Percentiles rank a stretch among this genome's conserved stretches.
Evolutionary conservation across 2,113 vertebrate species (phyloP).

Genomic region (Neodontobutis hainanensis): DNA sequence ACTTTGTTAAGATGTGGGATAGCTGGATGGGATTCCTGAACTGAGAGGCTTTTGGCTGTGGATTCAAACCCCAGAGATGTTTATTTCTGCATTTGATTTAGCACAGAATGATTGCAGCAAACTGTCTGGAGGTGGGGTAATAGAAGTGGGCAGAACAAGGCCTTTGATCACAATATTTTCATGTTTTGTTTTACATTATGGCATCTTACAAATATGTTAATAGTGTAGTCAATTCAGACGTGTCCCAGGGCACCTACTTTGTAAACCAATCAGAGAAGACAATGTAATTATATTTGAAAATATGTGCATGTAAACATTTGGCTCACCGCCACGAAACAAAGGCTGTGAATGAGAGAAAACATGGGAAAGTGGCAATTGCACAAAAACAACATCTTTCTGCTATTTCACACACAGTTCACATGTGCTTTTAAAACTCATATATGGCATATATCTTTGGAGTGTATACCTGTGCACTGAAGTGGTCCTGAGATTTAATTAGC

Average conservation of each 20-base stretch:
- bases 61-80: constrained; percentile 62
- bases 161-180: constrained; percentile 59
- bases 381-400: constrained; percentile 9
- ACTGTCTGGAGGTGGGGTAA: constrained; percentile 62
- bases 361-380: constrained; percentile 5
- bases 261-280: constrained; percentile 27
- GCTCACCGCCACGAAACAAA: constrained; percentile 11
- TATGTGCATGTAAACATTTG: constrained; percentile 33
- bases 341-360: neutral
- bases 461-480: constrained; percentile 39
- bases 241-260: constrained; percentile 40
- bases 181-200: constrained; percentile 59
- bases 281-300: constrained; percentile 19
- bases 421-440: neutral
- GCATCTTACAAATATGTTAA: constrained; percentile 63
- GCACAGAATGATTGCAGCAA: constrained; percentile 61
- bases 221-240: constrained; percentile 20
- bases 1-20: constrained; percentile 40
- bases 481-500: constrained; percentile 55
- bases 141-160: constrained; percentile 46
- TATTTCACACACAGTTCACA: constrained; percentile 15
- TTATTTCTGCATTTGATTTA: constrained; percentile 72
- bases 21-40: constrained; percentile 43
- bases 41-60: constrained; percentile 49
- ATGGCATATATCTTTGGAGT: constrained; percentile 31